Base-by-base conservation (phyloP, 2,113 vertebrate genomes). In the Willisornis vidua region DNA sequence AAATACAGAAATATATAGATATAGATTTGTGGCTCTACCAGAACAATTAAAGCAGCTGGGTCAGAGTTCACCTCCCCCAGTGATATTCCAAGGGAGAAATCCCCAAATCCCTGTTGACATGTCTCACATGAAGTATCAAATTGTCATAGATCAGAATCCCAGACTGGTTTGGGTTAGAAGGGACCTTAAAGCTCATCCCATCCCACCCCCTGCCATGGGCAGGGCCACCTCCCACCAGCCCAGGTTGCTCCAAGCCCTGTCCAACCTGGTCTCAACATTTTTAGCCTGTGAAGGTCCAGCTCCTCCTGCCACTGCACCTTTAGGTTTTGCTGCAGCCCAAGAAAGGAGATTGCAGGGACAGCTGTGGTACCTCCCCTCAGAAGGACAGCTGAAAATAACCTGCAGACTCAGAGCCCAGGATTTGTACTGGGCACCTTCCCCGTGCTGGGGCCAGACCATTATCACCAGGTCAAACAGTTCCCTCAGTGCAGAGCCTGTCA, bases 351-450 rank as follows among this genome's bases (percentile, higher is more conserved):
- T 6, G 85, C 66, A 72, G 85, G 76, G 94, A 96, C 96, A 96
- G 93, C 95, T 96, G 96, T 66, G 74, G 93, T 79, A 78, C 67
- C 90, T 86, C 94, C 91, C 92, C 54, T 48, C 66, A 18, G 78
- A 82, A 83, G 92, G 77, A 75, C 70, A 58, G 92, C 96, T 93
- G 90, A 96, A 96, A 97, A 95, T 96, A 97, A 96, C 89, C 95
- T 18, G 45, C 88, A 92, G 70, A 51, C 77, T 88, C 94, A 95
- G 90, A 90, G 6, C 85, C 61, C 76, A 61, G 96, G 93, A 94
- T 86, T 94, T 88, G 41, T 43, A 28, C 88, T 43, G 88, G 86
- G 65, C 90, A 96, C 70, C 45, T 87, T 93, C 93, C 37, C 45
- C 0, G 0, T 15, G 59, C 83, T 52, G 83, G 48, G 79, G 87